These are phyloP conservation scores for Diogma glabrata DNA, from an alignment of 2,888 invertebrate genomes.

Conservation along the genomic window DNA sequence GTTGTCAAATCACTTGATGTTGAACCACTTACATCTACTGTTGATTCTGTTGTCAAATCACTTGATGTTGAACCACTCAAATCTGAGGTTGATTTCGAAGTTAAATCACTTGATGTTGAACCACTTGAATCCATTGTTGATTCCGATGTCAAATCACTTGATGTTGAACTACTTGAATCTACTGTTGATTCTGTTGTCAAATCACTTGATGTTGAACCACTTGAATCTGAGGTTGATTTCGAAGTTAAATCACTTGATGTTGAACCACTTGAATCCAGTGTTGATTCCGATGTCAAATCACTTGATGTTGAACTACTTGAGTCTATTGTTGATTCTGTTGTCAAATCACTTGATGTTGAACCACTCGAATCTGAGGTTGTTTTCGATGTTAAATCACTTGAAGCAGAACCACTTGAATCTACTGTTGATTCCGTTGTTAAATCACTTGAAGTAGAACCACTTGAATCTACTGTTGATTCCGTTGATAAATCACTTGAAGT, in stretches of 20 bases:
- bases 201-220: background rate
- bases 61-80: no score
- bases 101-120: no score
- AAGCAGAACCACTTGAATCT: background rate
- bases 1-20: no score
- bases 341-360: conserved; percentile 3
- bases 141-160: no score
- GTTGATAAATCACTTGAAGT: no score
- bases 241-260: conserved; percentile 8
- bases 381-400: background rate
- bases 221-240: background rate
- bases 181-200: conserved; percentile 4
- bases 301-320: conserved; percentile 3
- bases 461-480: no score
- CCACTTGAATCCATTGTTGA: no score
- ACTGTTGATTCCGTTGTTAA: background rate
- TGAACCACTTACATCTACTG: no score
- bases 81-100: no score
- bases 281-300: conserved; percentile 7
- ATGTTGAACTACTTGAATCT: no score
- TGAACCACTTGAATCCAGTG: conserved; percentile 5
- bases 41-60: background rate
- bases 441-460: no score
- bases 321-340: background rate
- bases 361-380: background rate